Percentiles rank a stretch among this genome's conserved stretches.
Conservation (phyloP, 2,113 vertebrate genomes). For the Pelmatolapia mariae region DNA sequence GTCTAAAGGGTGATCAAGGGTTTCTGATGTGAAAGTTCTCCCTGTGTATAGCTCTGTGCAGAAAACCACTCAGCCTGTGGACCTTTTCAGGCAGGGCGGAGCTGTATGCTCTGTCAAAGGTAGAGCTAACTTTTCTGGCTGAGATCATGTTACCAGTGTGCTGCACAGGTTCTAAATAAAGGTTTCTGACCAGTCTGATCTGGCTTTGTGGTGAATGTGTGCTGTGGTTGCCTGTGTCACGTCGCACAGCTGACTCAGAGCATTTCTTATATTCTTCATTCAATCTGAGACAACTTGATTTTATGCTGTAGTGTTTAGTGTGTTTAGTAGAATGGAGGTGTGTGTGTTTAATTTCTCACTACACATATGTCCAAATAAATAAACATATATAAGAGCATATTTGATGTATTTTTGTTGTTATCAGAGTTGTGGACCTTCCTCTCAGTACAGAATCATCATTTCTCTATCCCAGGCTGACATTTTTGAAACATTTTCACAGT, state of each 20-base stretch:
- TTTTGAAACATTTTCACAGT: neutral
- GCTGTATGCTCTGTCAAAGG: neutral
- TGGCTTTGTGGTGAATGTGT: slow-evolving; percentile 13
- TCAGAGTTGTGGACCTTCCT: neutral
- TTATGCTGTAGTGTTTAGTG: neutral
- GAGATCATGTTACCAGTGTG: slow-evolving; percentile 36
- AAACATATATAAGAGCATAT: neutral
- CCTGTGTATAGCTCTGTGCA: neutral
- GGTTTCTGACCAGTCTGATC: slow-evolving; percentile 33
- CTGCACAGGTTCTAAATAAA: slow-evolving; percentile 51
- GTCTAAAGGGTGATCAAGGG: neutral
- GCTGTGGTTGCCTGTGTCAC: neutral
- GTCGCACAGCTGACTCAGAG: neutral
- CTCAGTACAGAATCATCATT: neutral
- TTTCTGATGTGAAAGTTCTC: neutral
- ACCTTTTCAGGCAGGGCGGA: neutral
- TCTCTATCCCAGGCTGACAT: neutral
- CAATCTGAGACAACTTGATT: neutral
- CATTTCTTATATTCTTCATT: neutral
- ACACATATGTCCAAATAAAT: neutral
- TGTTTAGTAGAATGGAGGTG: neutral
- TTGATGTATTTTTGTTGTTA: neutral
- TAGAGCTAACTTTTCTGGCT: slow-evolving; percentile 32
- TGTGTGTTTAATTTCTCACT: neutral
- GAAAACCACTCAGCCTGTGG: neutral